Base-by-base conservation (phyloP, 2,113 vertebrate species). In the Balaeniceps rex region DNA sequence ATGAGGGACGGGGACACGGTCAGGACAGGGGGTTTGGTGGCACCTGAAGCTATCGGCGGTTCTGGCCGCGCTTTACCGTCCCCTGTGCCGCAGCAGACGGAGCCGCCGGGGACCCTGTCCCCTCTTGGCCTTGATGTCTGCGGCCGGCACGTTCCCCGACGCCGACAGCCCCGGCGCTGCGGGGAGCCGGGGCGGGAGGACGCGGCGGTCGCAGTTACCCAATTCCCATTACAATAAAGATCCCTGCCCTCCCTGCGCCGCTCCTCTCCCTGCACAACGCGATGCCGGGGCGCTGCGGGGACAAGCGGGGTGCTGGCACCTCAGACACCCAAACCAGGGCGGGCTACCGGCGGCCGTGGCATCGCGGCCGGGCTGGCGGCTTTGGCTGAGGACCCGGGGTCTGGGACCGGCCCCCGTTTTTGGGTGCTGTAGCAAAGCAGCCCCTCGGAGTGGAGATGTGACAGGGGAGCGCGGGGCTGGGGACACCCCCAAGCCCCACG, bases 131-230 rank as follows among this genome's bases (percentile, higher is more conserved):
- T 14, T 19, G 52, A 54, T 15, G 76, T 3, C 60, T 8, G 23
- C 1, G 9, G 18, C 18, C 9, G 70, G 46, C 10, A 24, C 5
- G 33, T 34, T 21, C 22, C 44, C 60, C 3, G 4, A 29, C 2
- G 4, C 38, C 0, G 17, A 36, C 46, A 15, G 36, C 36, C 63
- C 83, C 12, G 6, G 58, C 4, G 36, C 49, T 11, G 10, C 1
- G 14, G 51, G 61, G 65, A 38, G 23, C 36, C 1, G 31, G 63
- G 70, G 34, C 3, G 16, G 54, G 61, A 69, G 55, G 80, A 78
- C 0, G 14, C 0, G 40, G 81, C 2, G 2, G 7, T 13, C 1
- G 8, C 2, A 1, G 34, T 68, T 58, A 14, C 29, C 36, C 28
- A 31, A 69, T 49, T 33, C 40, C 57, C 7, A 1, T 7, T 7